Percentiles rank a stretch among this genome's conserved stretches.
phyloP scores from a whole-genome alignment of 2,113 vertebrate species.

The Gobio gobio region DNA sequence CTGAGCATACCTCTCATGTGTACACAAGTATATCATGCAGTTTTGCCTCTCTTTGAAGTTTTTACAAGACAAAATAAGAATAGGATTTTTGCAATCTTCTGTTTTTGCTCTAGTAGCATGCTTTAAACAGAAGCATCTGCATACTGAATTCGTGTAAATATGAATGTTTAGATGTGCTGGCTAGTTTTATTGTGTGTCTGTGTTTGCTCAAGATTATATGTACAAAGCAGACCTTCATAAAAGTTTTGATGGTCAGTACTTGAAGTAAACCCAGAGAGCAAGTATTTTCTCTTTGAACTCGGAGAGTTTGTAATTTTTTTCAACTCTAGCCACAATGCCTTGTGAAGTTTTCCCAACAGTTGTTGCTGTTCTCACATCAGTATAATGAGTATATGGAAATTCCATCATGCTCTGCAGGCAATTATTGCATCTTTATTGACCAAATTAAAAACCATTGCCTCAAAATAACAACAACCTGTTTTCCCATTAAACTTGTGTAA shows the following conservation, averaged over 20 bases:
- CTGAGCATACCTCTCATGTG: too few species aligned
- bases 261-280: conserved; percentile 23
- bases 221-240: conserved; percentile 25
- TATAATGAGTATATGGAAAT: conserved; percentile 67
- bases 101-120: neutral
- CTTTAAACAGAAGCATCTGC: neutral
- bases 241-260: conserved; percentile 18
- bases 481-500: conserved; percentile 53
- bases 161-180: neutral
- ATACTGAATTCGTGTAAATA: neutral
- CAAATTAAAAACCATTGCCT: conserved; percentile 64
- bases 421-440: conserved; percentile 69
- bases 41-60: too few species aligned
- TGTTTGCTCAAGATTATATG: neutral
- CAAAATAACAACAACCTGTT: conserved; percentile 58
- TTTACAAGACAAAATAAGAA: neutral
- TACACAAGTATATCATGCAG: too few species aligned
- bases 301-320: conserved; percentile 14
- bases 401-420: conserved; percentile 60
- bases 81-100: neutral
- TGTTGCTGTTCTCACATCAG: conserved; percentile 55
- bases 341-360: conserved; percentile 49
- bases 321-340: conserved; percentile 9
- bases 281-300: conserved; percentile 29
- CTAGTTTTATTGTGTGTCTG: conserved; percentile 24